These are phyloP conservation scores for Dugesia japonica DNA, from an alignment of 2,888 invertebrate species.

Conservation along the genomic window DNA sequence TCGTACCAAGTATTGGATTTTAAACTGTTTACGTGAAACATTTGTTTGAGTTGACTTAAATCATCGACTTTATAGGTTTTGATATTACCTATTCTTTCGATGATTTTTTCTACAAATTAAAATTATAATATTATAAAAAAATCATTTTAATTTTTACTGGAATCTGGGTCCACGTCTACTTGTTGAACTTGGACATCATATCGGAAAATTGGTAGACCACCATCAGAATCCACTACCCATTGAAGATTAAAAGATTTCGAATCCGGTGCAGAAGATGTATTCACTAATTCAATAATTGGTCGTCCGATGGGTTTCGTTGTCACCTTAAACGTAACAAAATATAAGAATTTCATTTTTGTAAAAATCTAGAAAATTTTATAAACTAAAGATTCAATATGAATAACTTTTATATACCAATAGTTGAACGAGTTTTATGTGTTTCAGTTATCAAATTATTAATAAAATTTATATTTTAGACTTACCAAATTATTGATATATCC, in stretches of 20 bases:
- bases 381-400: no score
- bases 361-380: no score
- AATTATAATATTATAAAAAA: no score
- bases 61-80: background rate
- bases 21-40: conserved; percentile 24
- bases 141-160: no score
- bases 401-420: no score
- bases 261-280: background rate
- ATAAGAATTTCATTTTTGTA: no score
- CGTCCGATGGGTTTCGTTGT: background rate
- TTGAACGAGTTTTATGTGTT: no score
- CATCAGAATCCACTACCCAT: background rate
- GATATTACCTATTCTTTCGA: background rate
- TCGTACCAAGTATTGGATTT: conserved; percentile 20
- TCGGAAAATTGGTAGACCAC: background rate
- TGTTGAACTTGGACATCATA: background rate
- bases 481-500: no score
- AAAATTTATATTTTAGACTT: no score
- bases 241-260: background rate
- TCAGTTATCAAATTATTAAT: no score
- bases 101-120: background rate
- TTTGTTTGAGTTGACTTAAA: conserved; percentile 1
- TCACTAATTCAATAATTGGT: background rate
- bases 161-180: background rate
- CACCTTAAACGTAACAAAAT: no score